Percentiles rank a stretch among this genome's conserved stretches.
These are phyloP conservation scores for Nesoenas mayeri DNA, from an alignment of 2,113 vertebrate genomes.

Conservation along the genomic window DNA sequence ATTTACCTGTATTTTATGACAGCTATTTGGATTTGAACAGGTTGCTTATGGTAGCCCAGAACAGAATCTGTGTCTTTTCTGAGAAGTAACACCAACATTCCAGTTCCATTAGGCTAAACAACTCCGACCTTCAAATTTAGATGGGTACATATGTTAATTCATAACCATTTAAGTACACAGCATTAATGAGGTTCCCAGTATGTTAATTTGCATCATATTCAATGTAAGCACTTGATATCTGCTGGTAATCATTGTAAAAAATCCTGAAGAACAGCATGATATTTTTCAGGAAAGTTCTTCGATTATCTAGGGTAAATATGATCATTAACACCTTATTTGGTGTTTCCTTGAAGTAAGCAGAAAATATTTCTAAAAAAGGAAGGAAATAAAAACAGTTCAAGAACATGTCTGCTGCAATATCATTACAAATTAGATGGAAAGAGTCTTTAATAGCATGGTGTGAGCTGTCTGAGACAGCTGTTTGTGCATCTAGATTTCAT, in stretches of 20 bases:
- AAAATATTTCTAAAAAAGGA: not conserved
- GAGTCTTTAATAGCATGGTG: not conserved
- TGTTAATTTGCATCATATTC: slow-evolving; percentile 64
- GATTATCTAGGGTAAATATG: slow-evolving; percentile 16
- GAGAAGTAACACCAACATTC: not conserved
- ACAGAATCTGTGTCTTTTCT: not conserved
- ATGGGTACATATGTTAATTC: slow-evolving; percentile 42
- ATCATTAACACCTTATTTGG: slow-evolving; percentile 40
- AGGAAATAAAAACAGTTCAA: slow-evolving; percentile 15
- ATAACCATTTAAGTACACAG: slow-evolving; percentile 39
- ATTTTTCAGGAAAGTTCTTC: slow-evolving; percentile 44
- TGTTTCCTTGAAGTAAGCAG: slow-evolving; percentile 26
- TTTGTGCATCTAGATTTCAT: not conserved
- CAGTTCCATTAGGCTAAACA: not conserved
- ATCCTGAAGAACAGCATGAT: slow-evolving; percentile 39
- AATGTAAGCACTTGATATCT: slow-evolving; percentile 47
- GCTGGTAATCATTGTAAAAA: slow-evolving; percentile 52
- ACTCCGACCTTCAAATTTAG: slow-evolving; percentile 51
- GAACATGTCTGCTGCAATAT: slow-evolving; percentile 1
- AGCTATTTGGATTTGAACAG: not conserved
- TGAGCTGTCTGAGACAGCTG: not conserved
- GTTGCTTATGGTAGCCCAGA: not conserved
- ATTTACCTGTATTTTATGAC: not conserved
- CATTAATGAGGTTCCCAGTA: slow-evolving; percentile 44
- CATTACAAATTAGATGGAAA: not conserved